Conservation (phyloP, 1,140 invertebrate species). For the Apis dorsata region DNA sequence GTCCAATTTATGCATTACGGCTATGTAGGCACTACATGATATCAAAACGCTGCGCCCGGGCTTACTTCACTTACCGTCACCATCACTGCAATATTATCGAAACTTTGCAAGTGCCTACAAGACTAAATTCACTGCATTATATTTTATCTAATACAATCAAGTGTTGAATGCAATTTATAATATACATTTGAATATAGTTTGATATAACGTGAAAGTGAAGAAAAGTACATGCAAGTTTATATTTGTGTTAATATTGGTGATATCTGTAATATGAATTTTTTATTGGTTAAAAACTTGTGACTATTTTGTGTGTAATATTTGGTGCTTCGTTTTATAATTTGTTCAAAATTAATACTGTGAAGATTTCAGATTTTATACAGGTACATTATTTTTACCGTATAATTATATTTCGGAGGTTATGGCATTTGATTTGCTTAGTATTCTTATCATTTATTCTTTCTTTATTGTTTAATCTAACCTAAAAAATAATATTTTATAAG, state of each 20-base stretch:
- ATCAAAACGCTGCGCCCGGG: slow-evolving; percentile 76
- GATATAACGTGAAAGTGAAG: slow-evolving; percentile 34
- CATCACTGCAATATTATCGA: slow-evolving; percentile 67
- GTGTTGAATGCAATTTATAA: slow-evolving; percentile 31
- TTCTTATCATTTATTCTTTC: neutral
- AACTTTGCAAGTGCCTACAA: slow-evolving; percentile 73
- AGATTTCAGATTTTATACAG: slow-evolving; percentile 52
- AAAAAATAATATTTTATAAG: too few relatives aligned
- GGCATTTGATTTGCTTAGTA: neutral
- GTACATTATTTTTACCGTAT: slow-evolving; percentile 49
- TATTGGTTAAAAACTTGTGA: slow-evolving; percentile 58
- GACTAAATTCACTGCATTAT: slow-evolving; percentile 66
- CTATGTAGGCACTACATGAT: slow-evolving; percentile 80
- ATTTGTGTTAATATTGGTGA: slow-evolving; percentile 43
- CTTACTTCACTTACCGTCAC: slow-evolving; percentile 70
- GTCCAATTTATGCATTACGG: slow-evolving; percentile 81
- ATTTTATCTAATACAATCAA: slow-evolving; percentile 29
- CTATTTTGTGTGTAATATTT: slow-evolving; percentile 53
- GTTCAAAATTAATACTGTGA: slow-evolving; percentile 56
- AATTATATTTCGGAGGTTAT: slow-evolving; percentile 34
- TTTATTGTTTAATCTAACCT: slow-evolving; percentile 3
- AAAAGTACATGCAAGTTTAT: slow-evolving; percentile 22
- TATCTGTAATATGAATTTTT: slow-evolving; percentile 64
- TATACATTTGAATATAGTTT: slow-evolving; percentile 2
- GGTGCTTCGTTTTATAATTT: slow-evolving; percentile 46